A percentile compares a stretch with the other conserved stretches of the same genome.
Conservation (phyloP, 2,113 vertebrate species). For the Rhagologus leucostigma region DNA sequence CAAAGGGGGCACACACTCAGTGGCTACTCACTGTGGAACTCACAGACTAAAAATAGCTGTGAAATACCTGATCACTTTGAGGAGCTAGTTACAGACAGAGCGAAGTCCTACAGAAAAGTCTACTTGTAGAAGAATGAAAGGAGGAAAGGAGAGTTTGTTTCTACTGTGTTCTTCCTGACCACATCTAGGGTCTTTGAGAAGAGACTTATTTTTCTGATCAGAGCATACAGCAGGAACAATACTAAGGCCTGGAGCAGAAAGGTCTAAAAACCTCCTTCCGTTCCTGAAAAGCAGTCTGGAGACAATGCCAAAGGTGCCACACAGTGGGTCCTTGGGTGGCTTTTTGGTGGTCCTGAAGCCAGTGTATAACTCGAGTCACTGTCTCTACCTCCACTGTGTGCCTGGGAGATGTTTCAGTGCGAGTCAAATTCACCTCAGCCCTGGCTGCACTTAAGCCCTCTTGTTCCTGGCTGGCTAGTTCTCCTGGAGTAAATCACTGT, state of each 20-base stretch:
- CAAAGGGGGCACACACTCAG: neutral
- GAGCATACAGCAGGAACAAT: neutral
- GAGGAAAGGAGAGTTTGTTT: neutral
- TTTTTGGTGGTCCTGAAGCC: neutral
- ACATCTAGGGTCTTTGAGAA: neutral
- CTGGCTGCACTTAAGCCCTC: neutral
- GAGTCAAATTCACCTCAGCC: neutral
- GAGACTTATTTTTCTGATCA: neutral
- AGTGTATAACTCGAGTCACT: neutral
- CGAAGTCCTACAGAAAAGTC: neutral
- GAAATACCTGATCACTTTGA: neutral
- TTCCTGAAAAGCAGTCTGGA: neutral
- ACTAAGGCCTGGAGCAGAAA: neutral
- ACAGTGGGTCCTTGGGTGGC: neutral
- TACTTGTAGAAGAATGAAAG: neutral
- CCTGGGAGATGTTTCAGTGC: neutral
- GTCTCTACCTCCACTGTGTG: neutral
- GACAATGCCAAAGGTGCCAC: neutral
- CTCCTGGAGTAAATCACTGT: neutral
- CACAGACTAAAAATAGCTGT: neutral
- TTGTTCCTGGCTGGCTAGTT: neutral
- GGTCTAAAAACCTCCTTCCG: neutral
- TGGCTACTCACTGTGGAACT: neutral
- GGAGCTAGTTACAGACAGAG: neutral
- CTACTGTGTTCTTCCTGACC: neutral